These are phyloP conservation scores for Crematogaster levior DNA, from an alignment of 2,888 invertebrate species.

Conservation along the genomic window DNA sequence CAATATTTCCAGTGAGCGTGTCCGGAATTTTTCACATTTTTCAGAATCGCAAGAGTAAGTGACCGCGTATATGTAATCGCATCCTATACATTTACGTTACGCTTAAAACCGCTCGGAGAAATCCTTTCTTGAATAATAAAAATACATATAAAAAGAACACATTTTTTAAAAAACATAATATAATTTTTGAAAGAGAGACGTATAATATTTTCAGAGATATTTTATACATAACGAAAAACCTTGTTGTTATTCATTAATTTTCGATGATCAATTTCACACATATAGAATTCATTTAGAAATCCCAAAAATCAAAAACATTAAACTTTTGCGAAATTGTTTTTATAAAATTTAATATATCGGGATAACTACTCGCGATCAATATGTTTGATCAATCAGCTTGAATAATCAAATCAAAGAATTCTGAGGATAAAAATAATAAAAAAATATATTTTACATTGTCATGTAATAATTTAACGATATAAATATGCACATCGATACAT, in stretches of 20 bases:
- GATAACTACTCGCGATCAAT: too few relatives aligned
- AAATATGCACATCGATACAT: conserved; percentile 39
- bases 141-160: neutral
- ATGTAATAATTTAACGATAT: conserved; percentile 22
- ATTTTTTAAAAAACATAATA: neutral
- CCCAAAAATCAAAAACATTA: neutral
- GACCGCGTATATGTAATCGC: conserved; percentile 39
- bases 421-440: conserved; percentile 9
- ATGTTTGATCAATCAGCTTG: neutral
- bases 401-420: conserved; percentile 7
- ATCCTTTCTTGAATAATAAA: neutral
- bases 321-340: neutral
- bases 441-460: conserved; percentile 16
- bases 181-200: too few relatives aligned
- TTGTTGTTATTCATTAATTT: neutral
- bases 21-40: conserved; percentile 50
- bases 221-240: neutral
- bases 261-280: neutral
- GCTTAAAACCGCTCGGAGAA: neutral
- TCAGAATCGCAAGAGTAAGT: conserved; percentile 45
- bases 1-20: conserved; percentile 47
- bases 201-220: neutral
- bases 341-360: conserved; percentile 7
- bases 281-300: neutral
- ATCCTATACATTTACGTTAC: conserved; percentile 36